Base-by-base conservation (phyloP, 2,113 vertebrate genomes). In the Aegypius monachus region DNA sequence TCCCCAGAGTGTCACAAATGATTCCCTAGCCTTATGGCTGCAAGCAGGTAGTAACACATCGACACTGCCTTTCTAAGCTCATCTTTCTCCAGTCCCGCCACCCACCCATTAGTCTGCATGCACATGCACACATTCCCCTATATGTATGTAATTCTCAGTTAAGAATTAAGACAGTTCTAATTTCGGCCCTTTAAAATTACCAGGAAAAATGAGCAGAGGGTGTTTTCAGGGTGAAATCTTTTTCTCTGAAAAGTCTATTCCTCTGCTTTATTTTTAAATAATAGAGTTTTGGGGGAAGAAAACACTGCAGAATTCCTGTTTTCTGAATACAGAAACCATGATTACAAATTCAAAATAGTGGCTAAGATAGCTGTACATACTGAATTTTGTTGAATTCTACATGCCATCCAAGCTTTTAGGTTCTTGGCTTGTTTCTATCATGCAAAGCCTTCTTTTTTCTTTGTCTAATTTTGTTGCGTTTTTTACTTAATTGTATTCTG, bases 1-100 rank as follows among this genome's bases (percentile, higher is more conserved):
- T 98, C 98, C 98, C 98, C 96, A 95, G 98, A 98, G 98, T 97
- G 98, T 98, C 98, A 98, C 98, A 98, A 98, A 98, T 97, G 98
- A 98, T 98, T 98, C 98, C 97, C 96, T 29, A 87, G 97, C 98
- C 97, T 96, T 96, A 92, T 96, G 97, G 97, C 97, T 97, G 97
- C 97, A 80, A 96, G 98, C 96, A 96, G 97, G 96, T 87, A 96
- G 96, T 80, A 91, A 74, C 88, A 62, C 71, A 73, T 90, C 52
- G 90, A 96, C 97, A 85, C 71, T 47, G 52, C 91, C 94, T 95
- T 50, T 63, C 91, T 9, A 45, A 83, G 36, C 96, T 90, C 94
- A 81, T 96, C 97, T 56, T 65, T 88, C 96, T 81, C 50, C 56
- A 31, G 95, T 25, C 81, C 84, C 63, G 63, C 45, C 83, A 81